Evolutionary conservation across 1,140 invertebrate species (phyloP).

Genomic region (Mactra quadrangularis): DNA sequence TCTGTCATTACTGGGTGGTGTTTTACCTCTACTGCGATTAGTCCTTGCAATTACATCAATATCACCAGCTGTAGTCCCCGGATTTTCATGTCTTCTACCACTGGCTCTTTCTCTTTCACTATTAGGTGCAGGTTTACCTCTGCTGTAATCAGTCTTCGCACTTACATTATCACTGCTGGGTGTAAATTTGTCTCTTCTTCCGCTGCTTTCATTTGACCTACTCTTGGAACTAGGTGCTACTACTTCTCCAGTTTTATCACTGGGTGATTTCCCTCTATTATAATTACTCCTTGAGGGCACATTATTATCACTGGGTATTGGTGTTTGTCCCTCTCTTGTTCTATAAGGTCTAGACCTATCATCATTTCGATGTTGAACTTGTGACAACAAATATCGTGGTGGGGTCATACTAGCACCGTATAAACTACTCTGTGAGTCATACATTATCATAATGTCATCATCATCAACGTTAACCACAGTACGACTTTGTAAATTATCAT

Average conservation of each 20-base stretch:
- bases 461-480: constrained; percentile 36
- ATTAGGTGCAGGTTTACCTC: too few species aligned
- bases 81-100: background rate
- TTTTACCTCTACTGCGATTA: background rate
- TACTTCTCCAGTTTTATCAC: background rate
- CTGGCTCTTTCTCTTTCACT: background rate
- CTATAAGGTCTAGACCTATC: too few species aligned
- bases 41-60: background rate
- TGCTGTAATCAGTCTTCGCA: too few species aligned
- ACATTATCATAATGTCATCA: constrained; percentile 29
- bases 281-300: background rate
- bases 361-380: background rate
- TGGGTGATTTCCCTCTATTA: too few species aligned
- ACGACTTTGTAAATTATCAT: background rate
- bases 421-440: background rate
- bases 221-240: background rate
- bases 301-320: too few species aligned
- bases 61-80: background rate
- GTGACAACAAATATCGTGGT: background rate
- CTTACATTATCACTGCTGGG: too few species aligned
- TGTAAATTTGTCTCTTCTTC: too few species aligned
- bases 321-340: too few species aligned
- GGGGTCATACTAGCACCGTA: background rate
- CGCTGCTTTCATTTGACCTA: too few species aligned
- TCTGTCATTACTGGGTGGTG: background rate